phyloP scores from a whole-genome alignment of 30 jellyfish, hydroid and myxozoan genomes.

The Chrysaora quinquecirrha region DNA sequence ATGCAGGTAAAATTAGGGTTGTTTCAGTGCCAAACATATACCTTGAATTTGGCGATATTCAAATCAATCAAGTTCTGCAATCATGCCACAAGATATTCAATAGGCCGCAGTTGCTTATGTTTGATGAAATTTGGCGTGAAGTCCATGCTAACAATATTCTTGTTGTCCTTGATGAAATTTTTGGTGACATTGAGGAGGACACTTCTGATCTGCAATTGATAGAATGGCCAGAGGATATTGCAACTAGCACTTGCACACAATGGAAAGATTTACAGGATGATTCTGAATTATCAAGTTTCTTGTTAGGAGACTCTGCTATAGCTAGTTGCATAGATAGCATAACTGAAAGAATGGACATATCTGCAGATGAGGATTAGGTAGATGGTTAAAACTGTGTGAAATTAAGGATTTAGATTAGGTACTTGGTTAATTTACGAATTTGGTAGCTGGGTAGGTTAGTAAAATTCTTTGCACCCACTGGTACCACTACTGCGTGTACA shows the following conservation, averaged over 20 bases:
- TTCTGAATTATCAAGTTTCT: background rate
- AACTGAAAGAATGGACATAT: background rate
- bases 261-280: constrained; percentile 10
- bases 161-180: constrained; percentile 10
- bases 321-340: background rate
- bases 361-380: background rate
- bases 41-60: background rate
- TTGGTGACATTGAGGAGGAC: constrained; percentile 31
- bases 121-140: background rate
- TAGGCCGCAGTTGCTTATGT: background rate
- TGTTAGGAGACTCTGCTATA: constrained; percentile 16
- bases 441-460: too few relatives aligned
- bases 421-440: too few relatives aligned
- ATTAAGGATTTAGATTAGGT: too few relatives aligned
- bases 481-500: too few relatives aligned
- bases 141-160: constrained; percentile 21
- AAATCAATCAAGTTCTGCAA: background rate
- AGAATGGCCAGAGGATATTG: background rate
- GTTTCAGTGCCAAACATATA: background rate
- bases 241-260: background rate
- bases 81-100: background rate
- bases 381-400: too few relatives aligned
- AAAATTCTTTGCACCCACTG: too few relatives aligned
- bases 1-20: background rate
- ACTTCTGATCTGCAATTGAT: constrained; percentile 14